Base-by-base conservation (phyloP, 2,113 vertebrate species). In the Lutjanus erythropterus region DNA sequence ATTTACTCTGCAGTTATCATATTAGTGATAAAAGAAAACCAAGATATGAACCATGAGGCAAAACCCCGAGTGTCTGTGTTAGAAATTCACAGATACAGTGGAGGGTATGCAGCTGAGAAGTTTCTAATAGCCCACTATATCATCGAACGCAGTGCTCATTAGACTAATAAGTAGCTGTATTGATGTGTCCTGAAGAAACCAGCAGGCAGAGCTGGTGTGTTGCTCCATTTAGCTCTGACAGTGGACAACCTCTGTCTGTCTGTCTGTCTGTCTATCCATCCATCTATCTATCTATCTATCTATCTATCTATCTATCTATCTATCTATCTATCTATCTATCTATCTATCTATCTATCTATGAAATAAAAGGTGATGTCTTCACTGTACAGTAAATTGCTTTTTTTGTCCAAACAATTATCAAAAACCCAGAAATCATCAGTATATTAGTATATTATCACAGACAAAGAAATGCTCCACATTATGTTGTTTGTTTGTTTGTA, bases 1-100 rank as follows among this genome's bases (percentile, higher is more conserved):
- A 92, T 93, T 88, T 86, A 91, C 86, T 76, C 52, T 70, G 46
- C 79, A 75, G 83, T 89, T 92, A 91, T 89, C 83, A 71, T 83
- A 86, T 91, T 76, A 90, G 77, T 78, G 78, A 84, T 84, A 76
- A 81, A 88, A 88, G 76, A 68, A 67, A 88, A 83, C 50, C 60
- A 56, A 73, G 55, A 75, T 53, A 49, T 23, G 56, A 83, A 37
- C 62, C 67, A 50, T 74, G 73, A 76, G 42, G 44, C 52, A 27
- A 76, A 84, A 76, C 55, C 33, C 58, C 21, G 39, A 62, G 37
- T 78, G 75, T 67, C 55, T 85, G 47, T 71, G 71, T 66, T 71
- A 25, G 49, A 80, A 78, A 50, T 29, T 16, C 74, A 75, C 62
- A 41, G 79, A 56, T 44, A 72, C 8, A 66, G 53, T 71, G 46